Evolutionary conservation across 2,113 vertebrate species (phyloP).

Genomic region (Dascyllus trimaculatus): DNA sequence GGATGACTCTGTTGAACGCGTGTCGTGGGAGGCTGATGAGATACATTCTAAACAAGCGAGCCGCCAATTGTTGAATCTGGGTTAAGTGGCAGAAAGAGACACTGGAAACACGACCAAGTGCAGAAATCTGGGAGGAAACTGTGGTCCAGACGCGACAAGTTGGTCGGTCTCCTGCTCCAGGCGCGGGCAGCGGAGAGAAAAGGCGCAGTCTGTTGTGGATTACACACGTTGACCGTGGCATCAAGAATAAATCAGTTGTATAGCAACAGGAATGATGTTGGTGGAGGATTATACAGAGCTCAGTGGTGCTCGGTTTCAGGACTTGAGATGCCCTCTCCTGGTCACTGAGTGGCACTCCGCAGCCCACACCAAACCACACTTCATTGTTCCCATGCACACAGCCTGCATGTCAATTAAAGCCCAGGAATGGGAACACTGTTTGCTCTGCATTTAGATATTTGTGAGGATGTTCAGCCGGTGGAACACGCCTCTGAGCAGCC

Average conservation of each 20-base stretch:
- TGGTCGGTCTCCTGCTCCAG: slow-evolving; percentile 33
- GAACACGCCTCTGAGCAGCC: background rate
- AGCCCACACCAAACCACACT: slow-evolving; percentile 29
- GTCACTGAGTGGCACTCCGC: slow-evolving; percentile 37
- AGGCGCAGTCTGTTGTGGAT: slow-evolving; percentile 66
- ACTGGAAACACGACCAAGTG: slow-evolving; percentile 35
- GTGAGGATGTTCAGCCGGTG: slow-evolving; percentile 14
- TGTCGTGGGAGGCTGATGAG: slow-evolving; percentile 1
- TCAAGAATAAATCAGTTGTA: slow-evolving; percentile 73
- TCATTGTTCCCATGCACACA: slow-evolving; percentile 46
- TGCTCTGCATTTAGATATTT: slow-evolving; percentile 29
- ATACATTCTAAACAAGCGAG: slow-evolving; percentile 34
- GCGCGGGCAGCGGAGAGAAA: slow-evolving; percentile 15
- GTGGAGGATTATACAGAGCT: slow-evolving; percentile 47
- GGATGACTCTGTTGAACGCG: slow-evolving; percentile 28
- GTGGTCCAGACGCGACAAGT: slow-evolving; percentile 48
- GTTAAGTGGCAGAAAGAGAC: slow-evolving; percentile 51
- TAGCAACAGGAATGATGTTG: slow-evolving; percentile 77
- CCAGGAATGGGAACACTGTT: slow-evolving; percentile 25
- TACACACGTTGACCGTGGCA: slow-evolving; percentile 62
- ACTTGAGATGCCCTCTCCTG: slow-evolving; percentile 74
- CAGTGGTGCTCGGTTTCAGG: slow-evolving; percentile 48
- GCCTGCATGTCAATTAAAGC: slow-evolving; percentile 57
- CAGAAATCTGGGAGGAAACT: slow-evolving; percentile 29
- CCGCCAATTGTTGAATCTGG: slow-evolving; percentile 65